Evolutionary conservation across 2,113 vertebrate genomes (phyloP), one percentile per base, ranked within the genome.

Genomic region (Collichthys lucidus): DNA sequence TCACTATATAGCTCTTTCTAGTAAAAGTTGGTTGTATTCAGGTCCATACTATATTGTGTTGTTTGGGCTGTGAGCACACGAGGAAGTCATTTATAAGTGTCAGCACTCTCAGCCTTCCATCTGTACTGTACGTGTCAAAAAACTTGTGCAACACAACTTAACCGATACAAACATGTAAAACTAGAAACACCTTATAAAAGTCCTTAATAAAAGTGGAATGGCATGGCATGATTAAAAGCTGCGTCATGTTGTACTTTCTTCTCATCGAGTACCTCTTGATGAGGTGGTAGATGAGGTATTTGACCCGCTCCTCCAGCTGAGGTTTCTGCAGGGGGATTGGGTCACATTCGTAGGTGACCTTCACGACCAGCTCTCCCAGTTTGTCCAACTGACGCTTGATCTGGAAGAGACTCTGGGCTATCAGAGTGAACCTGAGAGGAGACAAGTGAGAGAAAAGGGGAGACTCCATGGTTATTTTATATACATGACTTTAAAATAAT

Each of bases 351-450:
- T 99, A 99, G 0, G 98, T 98, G 83, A 99, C 96, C 72, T 98
- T 98, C 40, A 96, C 91, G 40, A 97, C 93, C 20, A 99, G 96
- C 9, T 99, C 98, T 0, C 97, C 97, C 83, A 99, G 94, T 85
- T 99, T 99, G 91, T 99, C 97, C 71, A 99, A 86, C 82, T 99
- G 98, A 52, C 97, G 94, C 92, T 96, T 96, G 63, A 98, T 96
- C 94, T 98, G 98, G 88, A 99, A 99, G n/a, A 99, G 96, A 91
- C 98, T 98, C 92, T 99, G 97, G 64, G 97, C 96, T 68, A 96
- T 88, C 76, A 97, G 89, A 0, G 97, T 98, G 55, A 98, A 99
- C 94, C 98, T 99, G 73, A 16, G 15, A 16, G n/a, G 44, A 24
- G 74, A 57, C 5, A 68, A 10, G 26, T 4, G 47, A n/a, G 40